Percentiles rank a stretch among this genome's conserved stretches.
phyloP scores from a whole-genome alignment of 2,888 invertebrate genomes.

The Pollenia griseotomentosa region DNA sequence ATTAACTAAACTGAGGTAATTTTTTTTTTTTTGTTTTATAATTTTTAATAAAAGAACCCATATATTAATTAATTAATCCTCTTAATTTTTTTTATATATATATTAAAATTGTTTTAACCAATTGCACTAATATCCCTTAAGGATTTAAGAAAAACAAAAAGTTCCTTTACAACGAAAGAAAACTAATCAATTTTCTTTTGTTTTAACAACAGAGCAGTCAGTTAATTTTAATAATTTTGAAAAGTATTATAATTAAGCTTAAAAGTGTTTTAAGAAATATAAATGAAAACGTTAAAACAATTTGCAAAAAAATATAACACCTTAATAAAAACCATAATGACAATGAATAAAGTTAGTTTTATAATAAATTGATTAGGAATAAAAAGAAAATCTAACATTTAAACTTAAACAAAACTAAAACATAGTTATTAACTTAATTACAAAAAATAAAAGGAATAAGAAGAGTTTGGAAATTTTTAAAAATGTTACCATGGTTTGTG shows the following conservation, averaged over 20 bases:
- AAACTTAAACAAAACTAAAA: not conserved
- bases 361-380: constrained; percentile 1
- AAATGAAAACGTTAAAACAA: constrained; percentile 11
- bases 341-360: constrained; percentile 14
- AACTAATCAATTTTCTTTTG: too few relatives aligned
- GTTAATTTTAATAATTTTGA: too few relatives aligned
- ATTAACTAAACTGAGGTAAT: constrained; percentile 39
- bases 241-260: constrained; percentile 15
- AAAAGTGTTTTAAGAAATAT: constrained; percentile 9
- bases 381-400: not conserved
- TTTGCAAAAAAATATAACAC: constrained; percentile 29
- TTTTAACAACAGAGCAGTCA: too few relatives aligned
- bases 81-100: not conserved
- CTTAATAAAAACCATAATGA: constrained; percentile 43
- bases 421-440: not conserved
- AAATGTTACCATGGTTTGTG: too few relatives aligned
- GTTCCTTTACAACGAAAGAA: not conserved
- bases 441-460: not conserved
- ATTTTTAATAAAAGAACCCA: constrained; percentile 15
- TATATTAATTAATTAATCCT: not conserved
- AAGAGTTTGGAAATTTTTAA: not conserved
- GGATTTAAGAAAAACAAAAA: constrained; percentile 10
- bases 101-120: constrained; percentile 51
- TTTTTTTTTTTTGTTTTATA: constrained; percentile 15
- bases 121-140: constrained; percentile 62